These are phyloP conservation scores for Strongylocentrotus purpuratus DNA, from an alignment of 35 echinoderm and acorn worm genomes.

Conservation along the genomic window DNA sequence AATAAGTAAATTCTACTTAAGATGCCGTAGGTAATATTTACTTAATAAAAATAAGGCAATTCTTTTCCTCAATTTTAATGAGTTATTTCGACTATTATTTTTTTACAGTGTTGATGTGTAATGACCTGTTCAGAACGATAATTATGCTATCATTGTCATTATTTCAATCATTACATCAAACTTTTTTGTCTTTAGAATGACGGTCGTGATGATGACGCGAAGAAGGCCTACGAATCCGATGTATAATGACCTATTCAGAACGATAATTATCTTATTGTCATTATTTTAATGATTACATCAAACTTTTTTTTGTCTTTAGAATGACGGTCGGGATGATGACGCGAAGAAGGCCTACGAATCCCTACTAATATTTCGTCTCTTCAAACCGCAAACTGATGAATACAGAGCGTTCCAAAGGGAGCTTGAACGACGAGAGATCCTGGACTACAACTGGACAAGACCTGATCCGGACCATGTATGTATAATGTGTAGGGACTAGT, in stretches of 20 bases:
- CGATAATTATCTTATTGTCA: too few relatives aligned
- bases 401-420: constrained; percentile 38
- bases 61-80: too few relatives aligned
- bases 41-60: too few relatives aligned
- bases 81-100: too few relatives aligned
- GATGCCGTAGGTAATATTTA: too few relatives aligned
- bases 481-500: too few relatives aligned
- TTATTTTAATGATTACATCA: neutral
- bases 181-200: constrained; percentile 61
- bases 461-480: constrained; percentile 53
- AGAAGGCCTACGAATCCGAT: constrained; percentile 68
- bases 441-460: constrained; percentile 63
- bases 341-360: constrained; percentile 76
- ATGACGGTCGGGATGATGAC: constrained; percentile 64
- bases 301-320: constrained; percentile 49
- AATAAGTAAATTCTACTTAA: too few relatives aligned
- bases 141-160: too few relatives aligned
- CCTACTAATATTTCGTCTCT: constrained; percentile 61
- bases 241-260: too few relatives aligned
- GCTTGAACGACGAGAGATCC: constrained; percentile 16
- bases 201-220: constrained; percentile 62
- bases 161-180: neutral
- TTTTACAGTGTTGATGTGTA: too few relatives aligned
- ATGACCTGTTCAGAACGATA: too few relatives aligned
- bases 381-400: constrained; percentile 50